Evolutionary conservation across 2,797 vertebrate species (phyloP), one percentile per base, ranked within the genome.

Genomic region (Phrynocephalus forsythii): DNA sequence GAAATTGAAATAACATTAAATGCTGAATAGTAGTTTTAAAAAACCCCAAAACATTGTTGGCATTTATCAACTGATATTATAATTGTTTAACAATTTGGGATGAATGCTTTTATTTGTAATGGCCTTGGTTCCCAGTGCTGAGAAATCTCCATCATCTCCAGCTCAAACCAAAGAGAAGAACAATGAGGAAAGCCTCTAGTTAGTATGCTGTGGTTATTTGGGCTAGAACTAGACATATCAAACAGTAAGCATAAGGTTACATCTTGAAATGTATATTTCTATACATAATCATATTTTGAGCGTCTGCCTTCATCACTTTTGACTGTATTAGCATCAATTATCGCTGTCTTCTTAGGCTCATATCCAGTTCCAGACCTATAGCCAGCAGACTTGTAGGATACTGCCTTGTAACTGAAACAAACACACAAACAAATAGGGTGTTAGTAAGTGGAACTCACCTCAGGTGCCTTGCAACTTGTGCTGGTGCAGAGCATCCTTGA

Each of bases 261-360:
- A 79, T 11, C 33, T 52, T 30, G 22, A 8, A 66, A 63, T n/a
- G 52, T 69, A 80, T 48, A 95, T 97, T 83, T 63, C 95, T 97
- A 98, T 90, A 99, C 98, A 0, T 99, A 98, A 94, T 98, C 98
- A 0, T 97, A 97, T 95, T 97, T 98, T n/a, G 97, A 93, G 28
- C 96, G 97, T 38, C 92, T 95, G n/a, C 96, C 97, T 0, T 98
- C 98, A 86, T 97, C 95, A 0, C 97, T 97, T 26, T 91, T 97
- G 88, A 95, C 95, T 63, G 90, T 91, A 67, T 78, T 79, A 16
- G 97, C 97, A 3, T 98, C 97, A 0, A 97, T 97, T 11, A 94
- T 93, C 15, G 72, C 16, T 0, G 90, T 94, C 90, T 95, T 97
- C 89, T 95, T 96, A 50, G 68, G 82, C 79, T 98, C 98, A 0